These are phyloP conservation scores for Rhopilema esculentum DNA, from an alignment of 30 jellyfish, hydroid and myxozoan species.

Conservation along the genomic window DNA sequence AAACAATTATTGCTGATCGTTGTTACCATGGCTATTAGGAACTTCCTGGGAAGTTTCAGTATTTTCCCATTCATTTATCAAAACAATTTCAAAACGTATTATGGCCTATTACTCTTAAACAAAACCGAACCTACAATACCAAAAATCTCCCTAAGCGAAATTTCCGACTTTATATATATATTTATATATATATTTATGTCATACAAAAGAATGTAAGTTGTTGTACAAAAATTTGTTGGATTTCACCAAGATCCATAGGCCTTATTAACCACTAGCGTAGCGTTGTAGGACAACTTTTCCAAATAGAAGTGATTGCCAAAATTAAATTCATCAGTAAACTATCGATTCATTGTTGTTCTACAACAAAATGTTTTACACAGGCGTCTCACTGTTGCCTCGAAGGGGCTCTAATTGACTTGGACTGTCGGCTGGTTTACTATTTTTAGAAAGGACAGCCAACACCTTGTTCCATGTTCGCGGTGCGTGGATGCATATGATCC, in stretches of 20 bases:
- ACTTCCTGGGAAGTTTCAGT: not conserved
- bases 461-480: conserved; percentile 72
- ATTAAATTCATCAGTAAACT: not conserved
- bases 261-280: not conserved
- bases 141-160: not conserved
- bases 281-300: not conserved
- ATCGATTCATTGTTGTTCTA: not conserved
- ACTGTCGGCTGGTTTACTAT: conserved; percentile 29
- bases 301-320: not conserved
- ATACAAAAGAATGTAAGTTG: not conserved
- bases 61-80: not conserved
- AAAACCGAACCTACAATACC: not conserved
- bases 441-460: conserved; percentile 14
- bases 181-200: too few species aligned
- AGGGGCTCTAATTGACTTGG: conserved; percentile 77
- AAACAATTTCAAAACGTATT: not conserved
- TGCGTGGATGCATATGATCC: conserved; percentile 83
- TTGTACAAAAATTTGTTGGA: not conserved
- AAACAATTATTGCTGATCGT: not conserved
- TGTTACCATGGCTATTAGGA: not conserved
- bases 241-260: not conserved
- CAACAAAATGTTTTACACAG: conserved; percentile 33
- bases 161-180: not conserved
- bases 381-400: conserved; percentile 68
- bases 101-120: not conserved